Percentiles rank a stretch among this genome's conserved stretches.
Conservation (phyloP, 2,113 vertebrate genomes). For the Thomomys bottae region DNA sequence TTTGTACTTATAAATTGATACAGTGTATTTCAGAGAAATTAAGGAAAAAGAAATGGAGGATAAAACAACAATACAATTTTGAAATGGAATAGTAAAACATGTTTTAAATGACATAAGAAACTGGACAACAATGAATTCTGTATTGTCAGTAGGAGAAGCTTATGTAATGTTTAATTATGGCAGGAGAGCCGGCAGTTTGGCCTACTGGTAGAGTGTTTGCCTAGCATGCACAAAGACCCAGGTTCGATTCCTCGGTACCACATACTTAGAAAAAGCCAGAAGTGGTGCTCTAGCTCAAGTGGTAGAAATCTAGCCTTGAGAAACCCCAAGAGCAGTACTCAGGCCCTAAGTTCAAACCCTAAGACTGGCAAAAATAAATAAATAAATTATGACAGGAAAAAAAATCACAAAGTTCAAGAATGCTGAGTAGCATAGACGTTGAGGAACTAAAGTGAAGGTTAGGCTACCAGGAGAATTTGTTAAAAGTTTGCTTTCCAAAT, state of each 20-base stretch:
- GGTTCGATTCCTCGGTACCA: no score
- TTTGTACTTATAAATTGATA: no score
- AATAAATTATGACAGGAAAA: not conserved
- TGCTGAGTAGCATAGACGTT: not conserved
- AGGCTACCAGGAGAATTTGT: not conserved
- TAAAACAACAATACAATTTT: not conserved
- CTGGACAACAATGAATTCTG: not conserved
- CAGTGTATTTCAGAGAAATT: not conserved
- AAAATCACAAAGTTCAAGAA: not conserved
- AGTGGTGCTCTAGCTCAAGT: no score
- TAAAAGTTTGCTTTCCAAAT: conserved; percentile 25
- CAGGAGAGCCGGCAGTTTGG: no score
- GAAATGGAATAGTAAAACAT: not conserved
- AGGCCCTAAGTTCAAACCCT: no score
- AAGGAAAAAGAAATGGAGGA: not conserved
- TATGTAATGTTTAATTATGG: not conserved
- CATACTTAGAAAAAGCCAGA: no score
- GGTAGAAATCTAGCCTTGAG: no score
- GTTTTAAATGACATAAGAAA: not conserved
- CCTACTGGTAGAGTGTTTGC: no score
- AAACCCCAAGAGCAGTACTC: no score
- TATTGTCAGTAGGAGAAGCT: not conserved
- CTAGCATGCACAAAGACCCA: no score
- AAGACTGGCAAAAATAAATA: no score
- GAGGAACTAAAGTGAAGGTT: not conserved